Evolutionary conservation across 2,797 vertebrate genomes (phyloP).

Genomic region (Allochrocebus solatus): DNA sequence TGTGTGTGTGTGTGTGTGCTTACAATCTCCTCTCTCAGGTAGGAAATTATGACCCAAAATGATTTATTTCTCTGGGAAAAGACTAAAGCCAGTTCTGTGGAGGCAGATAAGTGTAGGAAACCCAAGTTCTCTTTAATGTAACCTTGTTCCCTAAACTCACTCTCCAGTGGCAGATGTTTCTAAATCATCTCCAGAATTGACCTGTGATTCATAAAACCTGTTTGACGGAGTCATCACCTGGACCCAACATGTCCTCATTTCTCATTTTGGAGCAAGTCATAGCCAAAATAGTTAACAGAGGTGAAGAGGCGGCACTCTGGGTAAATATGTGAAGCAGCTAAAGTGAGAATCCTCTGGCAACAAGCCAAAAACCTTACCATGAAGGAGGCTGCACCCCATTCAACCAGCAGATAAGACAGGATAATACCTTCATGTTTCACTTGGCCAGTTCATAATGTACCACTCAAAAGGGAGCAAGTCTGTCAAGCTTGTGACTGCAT

Average conservation of each 20-base stretch:
- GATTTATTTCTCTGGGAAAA: neutral
- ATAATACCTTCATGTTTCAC: constrained; percentile 82
- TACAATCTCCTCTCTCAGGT: neutral
- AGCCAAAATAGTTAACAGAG: neutral
- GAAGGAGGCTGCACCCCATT: constrained; percentile 78
- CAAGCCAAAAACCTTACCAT: constrained; percentile 72
- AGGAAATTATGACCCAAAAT: neutral
- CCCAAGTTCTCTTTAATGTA: neutral
- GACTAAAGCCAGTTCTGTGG: neutral
- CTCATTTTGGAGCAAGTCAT: neutral
- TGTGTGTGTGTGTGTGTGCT: neutral
- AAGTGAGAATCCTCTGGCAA: constrained; percentile 47
- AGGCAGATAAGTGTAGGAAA: neutral
- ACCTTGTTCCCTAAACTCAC: neutral
- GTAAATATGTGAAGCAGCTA: neutral
- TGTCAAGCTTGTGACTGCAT: constrained; percentile 79
- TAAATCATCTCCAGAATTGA: neutral
- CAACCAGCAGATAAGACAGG: constrained; percentile 73
- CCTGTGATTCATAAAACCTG: neutral
- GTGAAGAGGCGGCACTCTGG: neutral
- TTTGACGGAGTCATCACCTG: neutral
- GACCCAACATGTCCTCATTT: neutral
- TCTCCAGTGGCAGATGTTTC: neutral
- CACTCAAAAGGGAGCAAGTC: constrained; percentile 69
- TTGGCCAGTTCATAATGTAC: constrained; percentile 82